A percentile compares a stretch with the other conserved stretches of the same genome.
Evolutionary conservation across 2,797 vertebrate species (phyloP).

Genomic region (Mareca strepera): DNA sequence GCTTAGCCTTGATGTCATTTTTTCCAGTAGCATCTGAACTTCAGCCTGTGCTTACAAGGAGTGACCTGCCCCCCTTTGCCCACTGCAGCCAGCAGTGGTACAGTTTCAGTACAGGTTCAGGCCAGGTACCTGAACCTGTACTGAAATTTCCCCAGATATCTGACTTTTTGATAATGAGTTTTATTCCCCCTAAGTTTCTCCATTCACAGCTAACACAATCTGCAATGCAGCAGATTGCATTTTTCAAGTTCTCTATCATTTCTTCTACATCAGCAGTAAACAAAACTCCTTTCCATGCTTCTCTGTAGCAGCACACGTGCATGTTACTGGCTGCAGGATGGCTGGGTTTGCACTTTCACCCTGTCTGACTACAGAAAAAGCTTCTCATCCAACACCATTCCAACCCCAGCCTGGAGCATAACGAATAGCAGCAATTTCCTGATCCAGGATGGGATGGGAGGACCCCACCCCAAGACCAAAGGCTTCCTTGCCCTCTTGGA

Average conservation of each 20-base stretch:
- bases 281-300: background rate
- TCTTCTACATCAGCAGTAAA: background rate
- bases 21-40: background rate
- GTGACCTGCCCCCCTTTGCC: rapidly evolving
- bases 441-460: background rate
- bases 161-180: background rate
- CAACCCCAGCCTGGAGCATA: background rate
- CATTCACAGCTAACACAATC: background rate
- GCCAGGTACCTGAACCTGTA: background rate
- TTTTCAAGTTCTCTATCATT: background rate
- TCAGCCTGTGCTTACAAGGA: background rate
- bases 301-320: background rate
- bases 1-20: constrained; percentile 31
- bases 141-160: background rate
- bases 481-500: rapidly evolving
- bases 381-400: background rate
- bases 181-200: background rate
- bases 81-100: background rate
- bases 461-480: background rate
- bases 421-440: background rate
- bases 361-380: background rate
- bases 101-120: too few relatives aligned
- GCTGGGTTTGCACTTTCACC: background rate
- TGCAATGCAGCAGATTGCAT: background rate
- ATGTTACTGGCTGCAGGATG: rapidly evolving